Evolutionary conservation across 2,888 invertebrate species (phyloP), one percentile per base, ranked within the genome.

Genomic region (Melanophora roralis): DNA sequence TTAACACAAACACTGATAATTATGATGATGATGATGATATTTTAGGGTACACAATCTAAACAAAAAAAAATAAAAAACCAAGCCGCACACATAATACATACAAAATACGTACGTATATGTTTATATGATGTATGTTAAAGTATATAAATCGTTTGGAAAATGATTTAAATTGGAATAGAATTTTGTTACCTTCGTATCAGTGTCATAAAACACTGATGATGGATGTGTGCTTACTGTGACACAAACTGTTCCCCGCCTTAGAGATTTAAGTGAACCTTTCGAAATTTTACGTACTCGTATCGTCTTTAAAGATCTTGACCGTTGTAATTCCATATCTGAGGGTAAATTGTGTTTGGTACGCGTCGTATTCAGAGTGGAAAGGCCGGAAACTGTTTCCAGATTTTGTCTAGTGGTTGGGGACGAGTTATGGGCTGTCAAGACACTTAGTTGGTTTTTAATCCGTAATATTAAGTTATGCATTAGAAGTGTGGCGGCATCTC

Each of bases 281-380:
- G 86, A 86, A 64, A 84, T 77, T 78, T 86, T 86, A 53, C 86
- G 85, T 45, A 85, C 84, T 67, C 86, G 84, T 81, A 86, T 83
- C 68, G 86, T 86, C 76, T 86, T 86, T 16, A 85, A 77, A 23
- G 87, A 87, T 81, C 84, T 85, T 27, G 87, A 83, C 21, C 86
- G 85, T 77, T 86, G 83, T 78, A 86, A 79, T 81, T 86, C 87
- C 87, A 86, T 86, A 68, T 84, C 76, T 74, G 82, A 64, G 2
- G 77, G 71, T 14, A 72, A 73, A 45, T 80, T 69, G 19, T 59
- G 64, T 57, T 76, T 36, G 21, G 51, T 74, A 21, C 23, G 59
- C 40, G 62, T 4, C 9, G 34, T 43, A 3, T 65, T 47, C 3
- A 69, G 69, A 55, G 60, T 16, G 16, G 32, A 49, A 19, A 64